These are phyloP conservation scores for Acleris laterana DNA, from an alignment of 2,888 invertebrate genomes.

Conservation along the genomic window DNA sequence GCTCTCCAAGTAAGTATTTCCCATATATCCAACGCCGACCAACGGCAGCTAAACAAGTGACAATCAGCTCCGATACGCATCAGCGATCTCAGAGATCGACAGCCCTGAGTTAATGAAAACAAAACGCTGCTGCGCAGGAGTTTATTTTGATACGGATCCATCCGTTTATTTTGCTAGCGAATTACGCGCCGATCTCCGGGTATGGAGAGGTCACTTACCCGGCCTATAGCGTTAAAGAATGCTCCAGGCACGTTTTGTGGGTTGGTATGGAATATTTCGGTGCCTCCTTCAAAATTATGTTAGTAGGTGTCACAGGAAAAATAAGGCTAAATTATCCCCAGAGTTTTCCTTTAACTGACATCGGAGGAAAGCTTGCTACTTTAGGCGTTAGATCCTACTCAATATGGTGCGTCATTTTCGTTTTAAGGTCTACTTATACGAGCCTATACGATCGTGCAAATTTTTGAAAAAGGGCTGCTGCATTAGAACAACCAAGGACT, in stretches of 20 bases:
- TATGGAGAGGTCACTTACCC: conserved; percentile 28
- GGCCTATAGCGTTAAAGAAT: background rate
- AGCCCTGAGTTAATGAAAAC: conserved; percentile 33
- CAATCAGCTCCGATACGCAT: conserved; percentile 9
- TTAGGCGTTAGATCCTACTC: too few relatives aligned
- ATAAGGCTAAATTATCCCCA: too few relatives aligned
- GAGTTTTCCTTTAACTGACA: too few relatives aligned
- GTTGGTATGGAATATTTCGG: background rate
- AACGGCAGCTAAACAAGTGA: conserved; percentile 4
- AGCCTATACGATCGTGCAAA: too few relatives aligned
- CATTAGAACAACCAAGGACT: too few relatives aligned
- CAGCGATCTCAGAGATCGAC: conserved; percentile 10
- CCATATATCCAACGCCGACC: background rate
- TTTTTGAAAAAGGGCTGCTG: too few relatives aligned
- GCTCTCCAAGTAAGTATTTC: background rate
- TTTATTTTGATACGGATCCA: conserved; percentile 29
- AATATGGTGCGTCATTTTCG: too few relatives aligned
- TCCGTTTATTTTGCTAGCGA: conserved; percentile 29
- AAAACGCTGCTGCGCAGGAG: conserved; percentile 17
- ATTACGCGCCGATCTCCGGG: conserved; percentile 11
- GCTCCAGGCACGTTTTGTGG: too few relatives aligned
- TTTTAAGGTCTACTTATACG: too few relatives aligned
- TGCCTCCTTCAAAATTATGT: background rate
- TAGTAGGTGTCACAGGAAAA: too few relatives aligned
- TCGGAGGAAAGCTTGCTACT: too few relatives aligned